A percentile compares a stretch with the other conserved stretches of the same genome.
Evolutionary conservation across 2,797 vertebrate genomes (phyloP).

Genomic region (Myotis vivesi): DNA sequence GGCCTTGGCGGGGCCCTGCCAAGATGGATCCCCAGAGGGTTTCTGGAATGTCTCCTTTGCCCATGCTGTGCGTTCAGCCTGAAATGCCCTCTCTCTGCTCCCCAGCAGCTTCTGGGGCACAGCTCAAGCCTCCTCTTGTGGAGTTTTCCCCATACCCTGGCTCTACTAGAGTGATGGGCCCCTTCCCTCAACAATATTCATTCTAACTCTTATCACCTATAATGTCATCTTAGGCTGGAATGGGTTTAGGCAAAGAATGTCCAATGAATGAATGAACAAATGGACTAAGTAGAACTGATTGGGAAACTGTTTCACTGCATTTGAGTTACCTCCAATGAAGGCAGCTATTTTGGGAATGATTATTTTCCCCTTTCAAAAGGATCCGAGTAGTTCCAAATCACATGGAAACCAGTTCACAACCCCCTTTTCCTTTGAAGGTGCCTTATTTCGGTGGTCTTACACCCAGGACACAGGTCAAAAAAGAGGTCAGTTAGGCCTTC

Average conservation of each 20-base stretch:
- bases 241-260: not conserved
- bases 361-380: not conserved
- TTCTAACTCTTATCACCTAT: not conserved
- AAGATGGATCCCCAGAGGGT: not conserved
- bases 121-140: not conserved
- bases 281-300: not conserved
- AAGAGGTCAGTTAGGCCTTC: not conserved
- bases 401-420: not conserved
- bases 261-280: not conserved
- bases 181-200: not conserved
- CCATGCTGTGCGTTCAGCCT: not conserved
- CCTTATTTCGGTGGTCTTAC: rapidly evolving
- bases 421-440: not conserved
- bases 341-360: not conserved
- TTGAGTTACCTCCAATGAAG: not conserved
- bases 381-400: not conserved
- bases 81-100: not conserved
- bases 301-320: not conserved
- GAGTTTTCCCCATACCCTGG: not conserved
- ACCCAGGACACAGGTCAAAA: not conserved
- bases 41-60: constrained; percentile 33
- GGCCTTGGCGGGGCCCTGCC: constrained; percentile 47
- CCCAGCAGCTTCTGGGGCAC: not conserved
- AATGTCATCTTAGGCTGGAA: not conserved
- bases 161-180: not conserved